A percentile compares a stretch with the other conserved stretches of the same genome.
These are phyloP conservation scores for Coleophora deauratella DNA, from an alignment of 2,888 invertebrate genomes.

Conservation along the genomic window DNA sequence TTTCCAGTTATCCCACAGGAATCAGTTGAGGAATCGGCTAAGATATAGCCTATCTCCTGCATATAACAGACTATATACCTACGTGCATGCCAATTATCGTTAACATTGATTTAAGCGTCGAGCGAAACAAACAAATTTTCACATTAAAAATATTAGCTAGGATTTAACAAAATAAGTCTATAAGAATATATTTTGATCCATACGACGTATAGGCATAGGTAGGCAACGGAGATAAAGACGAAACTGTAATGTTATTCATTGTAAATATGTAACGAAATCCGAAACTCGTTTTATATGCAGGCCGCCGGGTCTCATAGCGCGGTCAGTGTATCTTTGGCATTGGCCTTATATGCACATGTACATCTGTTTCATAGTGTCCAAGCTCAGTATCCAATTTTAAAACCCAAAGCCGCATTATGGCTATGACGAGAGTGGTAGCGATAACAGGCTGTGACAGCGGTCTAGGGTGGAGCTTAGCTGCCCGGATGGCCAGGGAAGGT, in stretches of 20 bases:
- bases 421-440: slow-evolving; percentile 63
- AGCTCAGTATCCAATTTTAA: neutral
- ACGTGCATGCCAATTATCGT: too few relatives aligned
- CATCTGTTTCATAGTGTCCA: neutral
- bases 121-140: too few relatives aligned
- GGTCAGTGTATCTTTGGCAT: slow-evolving; percentile 34
- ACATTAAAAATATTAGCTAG: too few relatives aligned
- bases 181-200: too few relatives aligned
- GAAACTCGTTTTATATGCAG: slow-evolving; percentile 60
- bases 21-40: too few relatives aligned
- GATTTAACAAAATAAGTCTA: too few relatives aligned
- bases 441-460: slow-evolving; percentile 93
- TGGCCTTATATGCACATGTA: slow-evolving; percentile 21
- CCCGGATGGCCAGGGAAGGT: slow-evolving; percentile 76
- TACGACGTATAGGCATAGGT: too few relatives aligned
- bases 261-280: slow-evolving; percentile 65
- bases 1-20: too few relatives aligned
- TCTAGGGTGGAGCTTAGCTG: slow-evolving; percentile 82
- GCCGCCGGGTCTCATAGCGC: slow-evolving; percentile 20
- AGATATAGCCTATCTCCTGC: too few relatives aligned
- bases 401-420: neutral
- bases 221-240: too few relatives aligned
- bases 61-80: too few relatives aligned
- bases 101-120: too few relatives aligned
- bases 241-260: slow-evolving; percentile 43